These are phyloP conservation scores for Antedon mediterranea DNA, from an alignment of 53 echinoderm and acorn worm genomes.

Conservation along the genomic window DNA sequence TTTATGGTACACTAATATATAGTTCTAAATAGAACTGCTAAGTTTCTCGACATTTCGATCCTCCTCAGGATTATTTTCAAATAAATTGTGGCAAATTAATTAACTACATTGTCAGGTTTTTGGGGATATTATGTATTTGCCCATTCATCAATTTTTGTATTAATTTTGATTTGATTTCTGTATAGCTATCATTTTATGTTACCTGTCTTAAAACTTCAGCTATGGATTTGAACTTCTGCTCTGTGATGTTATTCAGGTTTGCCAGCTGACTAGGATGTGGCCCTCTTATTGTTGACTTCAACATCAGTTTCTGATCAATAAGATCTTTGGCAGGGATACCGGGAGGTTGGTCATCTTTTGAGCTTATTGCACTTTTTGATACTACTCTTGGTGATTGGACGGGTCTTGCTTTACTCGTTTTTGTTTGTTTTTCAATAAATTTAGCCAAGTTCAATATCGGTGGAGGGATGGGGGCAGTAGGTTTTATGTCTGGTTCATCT, in stretches of 20 bases:
- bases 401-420: neutral
- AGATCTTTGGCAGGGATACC: neutral
- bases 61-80: too few species aligned
- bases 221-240: slow-evolving; percentile 28
- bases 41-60: too few species aligned
- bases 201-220: slow-evolving; percentile 50
- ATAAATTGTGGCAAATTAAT: too few species aligned
- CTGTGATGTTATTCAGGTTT: slow-evolving; percentile 13
- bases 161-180: too few species aligned
- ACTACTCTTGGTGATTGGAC: neutral
- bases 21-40: too few species aligned
- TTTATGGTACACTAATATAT: too few species aligned
- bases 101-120: too few species aligned
- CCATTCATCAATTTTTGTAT: too few species aligned
- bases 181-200: too few species aligned
- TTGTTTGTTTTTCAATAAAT: neutral
- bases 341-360: neutral
- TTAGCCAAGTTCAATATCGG: neutral
- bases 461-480: neutral
- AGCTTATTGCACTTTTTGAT: neutral
- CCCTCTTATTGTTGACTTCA: slow-evolving; percentile 18
- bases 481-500: neutral
- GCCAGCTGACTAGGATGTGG: slow-evolving; percentile 49
- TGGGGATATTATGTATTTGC: too few species aligned
- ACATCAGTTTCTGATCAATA: slow-evolving; percentile 9